Conservation (phyloP, 2,797 vertebrate species). For the Esox lucius region DNA sequence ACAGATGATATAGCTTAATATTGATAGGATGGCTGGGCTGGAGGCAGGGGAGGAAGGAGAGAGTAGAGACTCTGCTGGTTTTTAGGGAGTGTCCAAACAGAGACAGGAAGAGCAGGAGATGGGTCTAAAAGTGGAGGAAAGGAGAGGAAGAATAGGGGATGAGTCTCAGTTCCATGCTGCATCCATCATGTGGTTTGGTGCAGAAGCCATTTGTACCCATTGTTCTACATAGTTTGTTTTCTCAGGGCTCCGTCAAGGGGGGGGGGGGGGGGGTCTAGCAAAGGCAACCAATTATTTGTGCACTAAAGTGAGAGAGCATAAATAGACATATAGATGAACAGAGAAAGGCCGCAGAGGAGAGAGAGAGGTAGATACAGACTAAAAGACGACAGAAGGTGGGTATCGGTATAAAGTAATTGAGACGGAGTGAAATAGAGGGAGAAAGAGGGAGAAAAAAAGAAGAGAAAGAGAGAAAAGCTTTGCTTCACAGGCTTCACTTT, state of each 20-base stretch:
- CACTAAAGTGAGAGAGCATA: conserved; percentile 75
- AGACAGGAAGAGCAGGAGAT: conserved; percentile 64
- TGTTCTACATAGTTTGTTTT: conserved; percentile 79
- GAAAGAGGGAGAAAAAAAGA: conserved; percentile 50
- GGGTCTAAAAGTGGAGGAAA: conserved; percentile 51
- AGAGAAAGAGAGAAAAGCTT: conserved; percentile 51
- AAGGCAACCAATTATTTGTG: conserved; percentile 69
- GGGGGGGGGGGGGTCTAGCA: conserved; percentile 26
- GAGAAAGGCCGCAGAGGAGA: conserved; percentile 50
- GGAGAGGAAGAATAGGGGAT: conserved; percentile 47
- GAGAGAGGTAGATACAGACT: conserved; percentile 43
- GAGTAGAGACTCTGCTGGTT: conserved; percentile 48
- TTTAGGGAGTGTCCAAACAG: conserved; percentile 61
- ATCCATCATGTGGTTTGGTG: conserved; percentile 76
- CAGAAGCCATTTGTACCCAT: conserved; percentile 76
- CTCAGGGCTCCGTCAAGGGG: conserved; percentile 51
- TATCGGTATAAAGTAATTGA: conserved; percentile 52
- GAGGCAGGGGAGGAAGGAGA: conserved; percentile 22
- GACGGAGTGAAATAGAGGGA: conserved; percentile 44
- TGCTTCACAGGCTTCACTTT: conserved; percentile 67
- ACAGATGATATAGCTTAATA: conserved; percentile 64
- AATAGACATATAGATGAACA: conserved; percentile 75
- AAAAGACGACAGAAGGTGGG: conserved; percentile 43
- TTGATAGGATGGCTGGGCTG: conserved; percentile 66
- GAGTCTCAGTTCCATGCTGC: conserved; percentile 64